phyloP scores from a whole-genome alignment of 92 coral and sea anemone genomes.

The Actinostola sp. region DNA sequence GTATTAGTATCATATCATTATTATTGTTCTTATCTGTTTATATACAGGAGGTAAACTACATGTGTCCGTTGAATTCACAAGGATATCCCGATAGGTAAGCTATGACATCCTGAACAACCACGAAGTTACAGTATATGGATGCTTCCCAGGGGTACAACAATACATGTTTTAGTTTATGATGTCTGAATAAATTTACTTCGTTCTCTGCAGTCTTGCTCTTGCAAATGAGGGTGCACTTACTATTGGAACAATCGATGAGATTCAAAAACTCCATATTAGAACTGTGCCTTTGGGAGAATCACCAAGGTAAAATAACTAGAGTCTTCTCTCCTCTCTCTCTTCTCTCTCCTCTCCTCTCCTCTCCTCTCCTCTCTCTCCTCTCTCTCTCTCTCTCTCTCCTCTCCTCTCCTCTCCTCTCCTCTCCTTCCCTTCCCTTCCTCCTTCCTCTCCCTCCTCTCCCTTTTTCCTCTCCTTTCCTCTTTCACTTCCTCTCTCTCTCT shows the following conservation, averaged over 20 bases:
- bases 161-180: too few species aligned
- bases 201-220: conserved; percentile 73
- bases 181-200: too few species aligned
- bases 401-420: not conserved
- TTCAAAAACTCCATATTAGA: conserved; percentile 94
- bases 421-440: not conserved
- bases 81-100: conserved; percentile 94
- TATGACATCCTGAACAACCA: not conserved
- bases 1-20: too few species aligned
- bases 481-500: not conserved
- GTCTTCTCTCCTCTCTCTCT: not conserved
- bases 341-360: not conserved
- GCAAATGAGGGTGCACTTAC: conserved; percentile 92
- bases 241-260: conserved; percentile 97
- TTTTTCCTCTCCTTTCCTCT: not conserved
- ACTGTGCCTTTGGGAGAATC: conserved; percentile 94
- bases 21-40: not conserved
- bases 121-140: too few species aligned
- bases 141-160: too few species aligned
- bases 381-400: not conserved
- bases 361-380: too few species aligned
- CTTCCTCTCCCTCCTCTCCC: not conserved
- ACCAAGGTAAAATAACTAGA: conserved; percentile 79
- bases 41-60: conserved; percentile 90
- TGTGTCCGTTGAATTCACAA: conserved; percentile 97